A percentile compares a stretch with the other conserved stretches of the same genome.
Conservation (phyloP, 2,797 vertebrate species). For the Dromococcyx pavoninus region DNA sequence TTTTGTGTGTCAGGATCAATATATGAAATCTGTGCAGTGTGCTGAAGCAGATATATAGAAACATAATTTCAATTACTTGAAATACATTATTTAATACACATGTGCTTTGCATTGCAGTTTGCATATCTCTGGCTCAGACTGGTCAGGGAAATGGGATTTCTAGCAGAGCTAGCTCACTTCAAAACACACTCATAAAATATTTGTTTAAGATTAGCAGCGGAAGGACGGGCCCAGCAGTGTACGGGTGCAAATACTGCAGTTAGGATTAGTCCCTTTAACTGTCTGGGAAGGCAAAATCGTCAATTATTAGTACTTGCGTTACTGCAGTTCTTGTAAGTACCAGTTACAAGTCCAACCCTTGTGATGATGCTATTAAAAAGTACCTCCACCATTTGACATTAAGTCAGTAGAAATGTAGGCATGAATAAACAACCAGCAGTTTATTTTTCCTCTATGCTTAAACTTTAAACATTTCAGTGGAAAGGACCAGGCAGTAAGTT, state of each 20-base stretch:
- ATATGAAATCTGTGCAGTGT: neutral
- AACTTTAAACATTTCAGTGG: neutral
- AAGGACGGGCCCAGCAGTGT: neutral
- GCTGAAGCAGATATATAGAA: constrained; percentile 27
- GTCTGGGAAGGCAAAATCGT: neutral
- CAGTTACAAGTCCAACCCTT: neutral
- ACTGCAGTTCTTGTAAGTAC: neutral
- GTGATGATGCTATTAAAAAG: neutral
- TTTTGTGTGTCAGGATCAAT: constrained; percentile 33
- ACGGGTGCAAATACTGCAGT: neutral
- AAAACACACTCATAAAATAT: constrained; percentile 31
- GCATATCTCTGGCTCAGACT: neutral
- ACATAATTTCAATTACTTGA: constrained; percentile 21
- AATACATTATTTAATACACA: constrained; percentile 47
- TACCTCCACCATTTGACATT: neutral
- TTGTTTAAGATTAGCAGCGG: constrained; percentile 26
- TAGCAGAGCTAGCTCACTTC: constrained; percentile 6
- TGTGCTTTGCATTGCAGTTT: neutral
- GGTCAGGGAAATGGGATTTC: constrained; percentile 30
- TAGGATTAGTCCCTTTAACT: neutral
- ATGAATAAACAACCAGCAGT: neutral
- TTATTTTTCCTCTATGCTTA: neutral
- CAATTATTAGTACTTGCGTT: neutral
- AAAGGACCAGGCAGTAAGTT: neutral
- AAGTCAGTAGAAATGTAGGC: neutral